Base-by-base conservation (phyloP, 30 jellyfish, hydroid and myxozoan genomes). In the Aurelia coerulea region DNA sequence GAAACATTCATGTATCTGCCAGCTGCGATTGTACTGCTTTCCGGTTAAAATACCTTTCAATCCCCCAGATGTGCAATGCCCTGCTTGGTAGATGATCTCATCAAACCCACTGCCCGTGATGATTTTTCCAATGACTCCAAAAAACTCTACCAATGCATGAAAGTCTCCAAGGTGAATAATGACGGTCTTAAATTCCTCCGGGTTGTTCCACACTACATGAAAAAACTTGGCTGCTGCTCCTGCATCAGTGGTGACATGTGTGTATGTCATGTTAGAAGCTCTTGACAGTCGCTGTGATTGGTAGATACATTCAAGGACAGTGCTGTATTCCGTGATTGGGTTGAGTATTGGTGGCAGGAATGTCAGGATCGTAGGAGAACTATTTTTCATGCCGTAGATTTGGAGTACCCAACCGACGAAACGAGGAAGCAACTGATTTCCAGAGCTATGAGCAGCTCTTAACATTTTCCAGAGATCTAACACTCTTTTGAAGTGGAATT, bases 21-120 rank as follows among this genome's bases (percentile, higher is more conserved):
- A 81, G 17, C 88, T 34, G 13, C 88, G 50, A 56, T 81, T 81
- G 85, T 81, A 81, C 42, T 81, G 91, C 46, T 62, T 53, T 53
- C 91, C 91, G 16, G 60, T 33, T 23, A 81, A 16, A n/a, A 81
- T 67, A 46, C 91, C 91, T 39, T 68, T 23, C 31, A 81, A n/a
- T 16, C 91, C 64, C 16, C 89, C 89, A 62, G 85, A 79, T 9
- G 89, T 79, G 67, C 89, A 79, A 13, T 39, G 80, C 11, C 67
- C 85, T 42, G 81, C 68, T 62, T 79, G 89, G 60, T 79, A 79
- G 7, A 79, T 54, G 23, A 79, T 64, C 49, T 79, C 85, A 0
- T 79, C 89, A 35, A 79, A 79, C 14, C 80, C 89, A 35, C 86
- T 75, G 13, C 86, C 86, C 32, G 51, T 35, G 37, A 75, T 17